phyloP scores from a whole-genome alignment of 2,797 vertebrate genomes.

The Anguilla megastoma region DNA sequence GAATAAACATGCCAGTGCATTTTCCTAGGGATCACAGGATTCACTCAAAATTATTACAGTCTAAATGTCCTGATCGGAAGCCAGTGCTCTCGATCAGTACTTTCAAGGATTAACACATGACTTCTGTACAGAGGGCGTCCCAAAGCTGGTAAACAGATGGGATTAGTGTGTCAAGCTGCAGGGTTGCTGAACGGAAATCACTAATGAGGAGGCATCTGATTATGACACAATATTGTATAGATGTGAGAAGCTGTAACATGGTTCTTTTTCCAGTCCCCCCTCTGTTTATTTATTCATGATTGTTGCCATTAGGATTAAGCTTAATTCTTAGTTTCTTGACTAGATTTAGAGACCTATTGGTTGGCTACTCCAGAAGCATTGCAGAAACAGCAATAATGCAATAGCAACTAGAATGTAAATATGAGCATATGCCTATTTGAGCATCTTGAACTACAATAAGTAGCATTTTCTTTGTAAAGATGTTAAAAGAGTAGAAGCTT shows the following conservation, averaged over 20 bases:
- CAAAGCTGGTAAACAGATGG: conserved; percentile 53
- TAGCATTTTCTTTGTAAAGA: conserved; percentile 37
- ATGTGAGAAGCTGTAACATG: conserved; percentile 29
- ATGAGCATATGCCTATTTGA: not conserved
- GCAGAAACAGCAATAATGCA: conserved; percentile 22
- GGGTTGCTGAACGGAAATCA: conserved; percentile 39
- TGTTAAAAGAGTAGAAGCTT: conserved; percentile 47
- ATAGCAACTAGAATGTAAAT: conserved; percentile 25
- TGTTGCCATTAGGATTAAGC: conserved; percentile 31
- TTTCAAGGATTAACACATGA: conserved; percentile 53
- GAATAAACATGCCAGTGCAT: conserved; percentile 35
- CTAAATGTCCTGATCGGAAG: conserved; percentile 41
- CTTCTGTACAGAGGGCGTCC: conserved; percentile 47
- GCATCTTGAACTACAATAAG: not conserved
- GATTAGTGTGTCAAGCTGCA: conserved; percentile 50
- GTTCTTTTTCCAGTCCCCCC: conserved; percentile 20
- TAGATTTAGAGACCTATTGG: conserved; percentile 30
- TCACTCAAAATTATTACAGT: conserved; percentile 39
- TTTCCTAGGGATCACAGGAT: conserved; percentile 37
- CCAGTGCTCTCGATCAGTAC: conserved; percentile 50
- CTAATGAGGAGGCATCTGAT: conserved; percentile 40
- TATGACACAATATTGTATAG: conserved; percentile 36
- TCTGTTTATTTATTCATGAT: conserved; percentile 31
- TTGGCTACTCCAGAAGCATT: conserved; percentile 13
- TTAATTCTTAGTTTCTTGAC: conserved; percentile 25